Base-by-base conservation (phyloP, 2,113 vertebrate species). In the Monopterus albus region DNA sequence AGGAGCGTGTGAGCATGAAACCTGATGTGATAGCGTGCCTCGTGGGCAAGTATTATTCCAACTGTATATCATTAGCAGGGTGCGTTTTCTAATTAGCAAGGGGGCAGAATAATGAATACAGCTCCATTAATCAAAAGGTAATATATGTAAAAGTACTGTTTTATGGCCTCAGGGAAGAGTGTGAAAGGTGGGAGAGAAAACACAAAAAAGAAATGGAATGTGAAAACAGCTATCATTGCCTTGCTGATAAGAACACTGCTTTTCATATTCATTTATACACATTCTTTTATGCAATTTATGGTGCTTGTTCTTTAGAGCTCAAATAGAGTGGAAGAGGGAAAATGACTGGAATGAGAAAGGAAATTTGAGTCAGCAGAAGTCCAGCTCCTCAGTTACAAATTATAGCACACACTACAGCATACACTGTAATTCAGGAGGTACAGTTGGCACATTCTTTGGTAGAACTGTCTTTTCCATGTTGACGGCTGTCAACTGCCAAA, bases 41-140 rank as follows among this genome's bases (percentile, higher is more conserved):
- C 60, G 77, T 93, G 92, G 93, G 93, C 91, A 93, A 91, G 90
- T 90, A 92, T 91, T 91, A 93, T 92, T 92, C 92, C 88, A 89
- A 90, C 91, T 92, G 90, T 92, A 93, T 94, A 91, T 94, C 92
- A 93, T 94, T 94, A 94, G 87, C 74, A 77, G 75, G 81, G 84
- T 90, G 89, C 87, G 83, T 89, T 92, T 93, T 92, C 92, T 94
- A 94, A 94, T 94, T 94, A 94, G 93, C 90, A 89, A 90, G 82
- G 87, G 92, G 90, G 89, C 87, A 92, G 92, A 94, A 94, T 94
- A 94, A 94, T 94, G 93, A 94, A 93, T 93, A 93, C 89, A 88
- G 85, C 91, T 92, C 91, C 90, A 93, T 94, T 94, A 93, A 94
- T 94, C 93, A 93, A 93, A 94, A 94, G 92, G 93, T 94, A 94